phyloP scores from a whole-genome alignment of 2,888 invertebrate genomes.

The Xestia rhomboidea region DNA sequence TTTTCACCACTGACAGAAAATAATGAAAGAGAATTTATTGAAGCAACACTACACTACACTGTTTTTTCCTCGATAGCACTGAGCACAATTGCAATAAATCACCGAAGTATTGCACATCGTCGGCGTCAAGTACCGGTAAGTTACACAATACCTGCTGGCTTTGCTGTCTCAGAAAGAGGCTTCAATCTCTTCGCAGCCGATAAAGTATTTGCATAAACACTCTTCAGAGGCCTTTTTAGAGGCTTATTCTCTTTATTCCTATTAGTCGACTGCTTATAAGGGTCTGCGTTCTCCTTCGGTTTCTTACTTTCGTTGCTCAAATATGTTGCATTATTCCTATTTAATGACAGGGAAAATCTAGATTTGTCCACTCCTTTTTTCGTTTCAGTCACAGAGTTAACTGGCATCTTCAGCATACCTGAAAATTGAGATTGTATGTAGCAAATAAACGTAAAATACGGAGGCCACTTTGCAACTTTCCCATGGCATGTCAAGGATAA shows the following conservation, averaged over 20 bases:
- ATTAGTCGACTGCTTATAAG: slow-evolving; percentile 70
- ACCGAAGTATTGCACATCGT: slow-evolving; percentile 51
- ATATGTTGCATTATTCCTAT: slow-evolving; percentile 85
- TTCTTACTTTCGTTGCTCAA: slow-evolving; percentile 81
- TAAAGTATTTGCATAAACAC: slow-evolving; percentile 83
- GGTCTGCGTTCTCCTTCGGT: slow-evolving; percentile 75
- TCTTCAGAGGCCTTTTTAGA: slow-evolving; percentile 81
- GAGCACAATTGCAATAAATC: slow-evolving; percentile 39
- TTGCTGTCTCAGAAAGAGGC: slow-evolving; percentile 79
- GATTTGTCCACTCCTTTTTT: slow-evolving; percentile 86
- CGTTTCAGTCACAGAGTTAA: slow-evolving; percentile 86
- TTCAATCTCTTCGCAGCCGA: slow-evolving; percentile 86
- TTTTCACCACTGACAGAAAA: slow-evolving; percentile 16
- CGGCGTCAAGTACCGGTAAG: slow-evolving; percentile 61
- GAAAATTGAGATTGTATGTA: slow-evolving; percentile 69
- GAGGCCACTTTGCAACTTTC: slow-evolving; percentile 79
- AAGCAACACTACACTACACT: slow-evolving; percentile 20
- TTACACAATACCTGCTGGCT: slow-evolving; percentile 81
- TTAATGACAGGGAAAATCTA: slow-evolving; percentile 85
- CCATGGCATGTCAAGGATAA: slow-evolving; percentile 85
- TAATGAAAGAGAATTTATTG: not conserved
- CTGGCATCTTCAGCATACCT: slow-evolving; percentile 91
- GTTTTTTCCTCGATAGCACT: slow-evolving; percentile 30
- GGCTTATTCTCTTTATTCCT: slow-evolving; percentile 87
- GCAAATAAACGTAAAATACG: slow-evolving; percentile 66